Percentiles rank a stretch among this genome's conserved stretches.
Conservation (phyloP, 2,797 vertebrate species). For the Jordanella pulchra region DNA sequence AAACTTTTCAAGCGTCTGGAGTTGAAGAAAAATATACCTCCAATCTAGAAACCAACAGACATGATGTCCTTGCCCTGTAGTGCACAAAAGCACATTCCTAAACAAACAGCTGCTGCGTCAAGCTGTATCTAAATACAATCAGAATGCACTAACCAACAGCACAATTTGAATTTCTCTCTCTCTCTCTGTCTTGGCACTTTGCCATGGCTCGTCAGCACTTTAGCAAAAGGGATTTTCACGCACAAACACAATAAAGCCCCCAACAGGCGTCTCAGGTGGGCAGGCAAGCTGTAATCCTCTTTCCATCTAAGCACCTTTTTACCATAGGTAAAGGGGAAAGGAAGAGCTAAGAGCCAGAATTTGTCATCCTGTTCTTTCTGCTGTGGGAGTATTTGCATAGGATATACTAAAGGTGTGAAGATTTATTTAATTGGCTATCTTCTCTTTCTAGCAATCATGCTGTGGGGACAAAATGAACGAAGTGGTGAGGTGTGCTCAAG, state of each 20-base stretch:
- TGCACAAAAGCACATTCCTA: conserved; percentile 23
- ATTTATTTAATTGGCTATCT: conserved; percentile 67
- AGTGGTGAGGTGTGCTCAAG: conserved; percentile 28
- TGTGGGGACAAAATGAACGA: conserved; percentile 1
- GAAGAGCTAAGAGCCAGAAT: conserved; percentile 43
- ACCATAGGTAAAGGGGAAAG: conserved; percentile 51
- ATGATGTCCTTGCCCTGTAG: not conserved
- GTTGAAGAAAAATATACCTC: conserved; percentile 16
- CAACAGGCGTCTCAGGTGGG: conserved; percentile 74
- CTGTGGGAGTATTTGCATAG: conserved; percentile 59
- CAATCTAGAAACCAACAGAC: conserved; percentile 8
- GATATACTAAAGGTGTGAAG: conserved; percentile 45
- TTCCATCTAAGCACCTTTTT: conserved; percentile 75
- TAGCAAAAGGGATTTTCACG: conserved; percentile 72
- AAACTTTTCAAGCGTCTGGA: conserved; percentile 3
- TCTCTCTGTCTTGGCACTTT: conserved; percentile 56
- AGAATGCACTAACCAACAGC: conserved; percentile 61
- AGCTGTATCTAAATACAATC: conserved; percentile 74
- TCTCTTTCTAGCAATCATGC: conserved; percentile 44
- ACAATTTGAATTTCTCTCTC: conserved; percentile 66
- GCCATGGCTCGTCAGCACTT: conserved; percentile 76
- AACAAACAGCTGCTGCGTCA: conserved; percentile 67
- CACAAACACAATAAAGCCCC: conserved; percentile 75
- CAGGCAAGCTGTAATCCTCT: conserved; percentile 74
- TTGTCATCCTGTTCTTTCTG: conserved; percentile 52